These are phyloP conservation scores for Gymnarchus niloticus DNA, from an alignment of 2,113 vertebrate genomes.

Conservation along the genomic window DNA sequence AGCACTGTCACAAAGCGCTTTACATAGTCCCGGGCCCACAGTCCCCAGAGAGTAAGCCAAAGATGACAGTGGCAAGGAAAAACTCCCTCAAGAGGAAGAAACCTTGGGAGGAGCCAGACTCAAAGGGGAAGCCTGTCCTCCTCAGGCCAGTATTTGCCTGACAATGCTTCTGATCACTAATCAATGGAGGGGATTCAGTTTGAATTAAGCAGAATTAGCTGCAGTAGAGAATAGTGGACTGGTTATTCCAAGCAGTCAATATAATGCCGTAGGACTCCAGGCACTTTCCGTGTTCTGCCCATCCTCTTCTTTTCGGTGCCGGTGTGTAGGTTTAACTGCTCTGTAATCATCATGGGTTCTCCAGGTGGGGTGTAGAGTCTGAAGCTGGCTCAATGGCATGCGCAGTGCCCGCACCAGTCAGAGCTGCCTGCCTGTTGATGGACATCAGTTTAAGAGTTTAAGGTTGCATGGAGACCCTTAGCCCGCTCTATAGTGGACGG, in stretches of 20 bases:
- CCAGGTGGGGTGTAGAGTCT: too few species aligned
- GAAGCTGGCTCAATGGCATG: too few species aligned
- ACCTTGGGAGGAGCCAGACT: too few species aligned
- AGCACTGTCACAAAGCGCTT: too few species aligned
- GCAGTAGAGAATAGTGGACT: slow-evolving; percentile 51
- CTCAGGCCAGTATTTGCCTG: too few species aligned
- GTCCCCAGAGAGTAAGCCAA: too few species aligned
- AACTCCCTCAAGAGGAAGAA: too few species aligned
- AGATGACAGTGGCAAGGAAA: too few species aligned
- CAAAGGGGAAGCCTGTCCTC: too few species aligned
- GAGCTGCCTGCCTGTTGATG: background rate
- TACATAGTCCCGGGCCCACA: too few species aligned
- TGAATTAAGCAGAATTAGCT: slow-evolving; percentile 67
- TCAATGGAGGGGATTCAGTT: slow-evolving; percentile 64
- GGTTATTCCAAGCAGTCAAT: slow-evolving; percentile 46
- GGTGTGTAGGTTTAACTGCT: background rate
- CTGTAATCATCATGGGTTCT: too few species aligned
- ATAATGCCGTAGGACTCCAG: background rate
- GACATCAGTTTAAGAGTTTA: background rate
- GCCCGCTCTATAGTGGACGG: background rate
- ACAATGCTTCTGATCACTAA: slow-evolving; percentile 57
- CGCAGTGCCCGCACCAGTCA: too few species aligned
- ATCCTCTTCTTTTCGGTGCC: background rate
- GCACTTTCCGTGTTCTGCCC: background rate
- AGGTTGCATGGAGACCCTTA: background rate